Base-by-base conservation (phyloP, 2,113 vertebrate genomes). In the Heterotis niloticus region DNA sequence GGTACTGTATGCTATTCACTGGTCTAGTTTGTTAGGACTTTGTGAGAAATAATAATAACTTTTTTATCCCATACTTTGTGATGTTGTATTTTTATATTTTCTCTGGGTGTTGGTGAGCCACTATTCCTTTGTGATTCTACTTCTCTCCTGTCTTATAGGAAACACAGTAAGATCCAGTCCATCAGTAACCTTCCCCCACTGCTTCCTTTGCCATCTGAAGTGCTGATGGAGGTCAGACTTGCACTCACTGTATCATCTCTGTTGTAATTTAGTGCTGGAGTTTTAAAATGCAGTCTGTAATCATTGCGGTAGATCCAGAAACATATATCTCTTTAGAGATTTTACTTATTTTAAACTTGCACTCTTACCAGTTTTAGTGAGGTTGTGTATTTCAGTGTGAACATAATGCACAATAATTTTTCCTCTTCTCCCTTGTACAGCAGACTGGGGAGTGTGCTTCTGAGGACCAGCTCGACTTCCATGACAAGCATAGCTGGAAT, bases 161-260 rank as follows among this genome's bases (percentile, higher is more conserved):
- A 98, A 90, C 96, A 99, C 92, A 99, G 97, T 90, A 96, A 95
- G 89, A 94, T 98, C 83, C 94, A 94, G 84, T 94, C 93, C 81
- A 92, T 94, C 89, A 91, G 93, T 80, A 95, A 91, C 85, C 84
- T 95, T 83, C 94, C 94, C 57, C 87, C 91, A 4, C 88, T 95
- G 88, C 92, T 93, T 88, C 88, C 92, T 78, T 94, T 94, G 83
- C 92, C 91, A 81, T 90, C 94, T 84, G 93, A 97, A 92, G 95
- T 96, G 94, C 95, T 94, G 91, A 94, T 94, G 89, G 94, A 98
- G 91, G 96, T 99, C 86, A 94, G 95, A 94, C 85, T 44, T 7
- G 7, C 34, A 44, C 7, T 44, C 34, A 44, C 34, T 44, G 34
- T 44, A 7, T 2, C 34, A 44, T 44, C 34, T 2, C 34, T 44